Evolutionary conservation across 2,797 vertebrate species (phyloP).

Genomic region (Sternotherus odoratus): DNA sequence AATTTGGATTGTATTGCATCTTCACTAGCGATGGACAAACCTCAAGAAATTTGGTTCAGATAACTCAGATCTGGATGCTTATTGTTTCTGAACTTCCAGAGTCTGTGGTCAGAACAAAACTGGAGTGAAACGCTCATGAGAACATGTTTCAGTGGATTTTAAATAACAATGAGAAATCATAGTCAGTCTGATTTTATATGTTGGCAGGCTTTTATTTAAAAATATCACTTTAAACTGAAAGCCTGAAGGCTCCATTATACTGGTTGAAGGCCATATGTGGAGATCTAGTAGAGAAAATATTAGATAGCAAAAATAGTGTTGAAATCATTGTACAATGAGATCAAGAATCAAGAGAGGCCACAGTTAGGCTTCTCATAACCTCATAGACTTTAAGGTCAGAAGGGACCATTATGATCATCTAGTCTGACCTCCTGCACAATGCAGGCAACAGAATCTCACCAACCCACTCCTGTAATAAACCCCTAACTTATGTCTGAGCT

Average conservation of each 20-base stretch:
- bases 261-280: constrained; percentile 43
- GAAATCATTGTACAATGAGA: neutral
- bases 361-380: neutral
- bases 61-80: neutral
- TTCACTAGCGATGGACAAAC: neutral
- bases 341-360: neutral
- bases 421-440: too few relatives aligned
- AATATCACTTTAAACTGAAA: constrained; percentile 63
- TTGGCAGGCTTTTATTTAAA: constrained; percentile 57
- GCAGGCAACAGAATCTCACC: too few relatives aligned
- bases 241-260: constrained; percentile 57
- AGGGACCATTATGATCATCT: too few relatives aligned
- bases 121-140: neutral
- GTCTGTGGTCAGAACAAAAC: neutral
- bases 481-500: too few relatives aligned
- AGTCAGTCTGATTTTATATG: constrained; percentile 39
- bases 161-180: constrained; percentile 57
- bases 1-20: neutral
- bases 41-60: neutral
- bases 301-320: constrained; percentile 36
- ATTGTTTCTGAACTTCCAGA: neutral
- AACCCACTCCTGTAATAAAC: too few relatives aligned
- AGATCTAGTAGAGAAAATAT: constrained; percentile 20
- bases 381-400: too few relatives aligned
- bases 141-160: constrained; percentile 29